phyloP scores from a whole-genome alignment of 2,113 vertebrate species.

The Tetraodon nigroviridis region DNA sequence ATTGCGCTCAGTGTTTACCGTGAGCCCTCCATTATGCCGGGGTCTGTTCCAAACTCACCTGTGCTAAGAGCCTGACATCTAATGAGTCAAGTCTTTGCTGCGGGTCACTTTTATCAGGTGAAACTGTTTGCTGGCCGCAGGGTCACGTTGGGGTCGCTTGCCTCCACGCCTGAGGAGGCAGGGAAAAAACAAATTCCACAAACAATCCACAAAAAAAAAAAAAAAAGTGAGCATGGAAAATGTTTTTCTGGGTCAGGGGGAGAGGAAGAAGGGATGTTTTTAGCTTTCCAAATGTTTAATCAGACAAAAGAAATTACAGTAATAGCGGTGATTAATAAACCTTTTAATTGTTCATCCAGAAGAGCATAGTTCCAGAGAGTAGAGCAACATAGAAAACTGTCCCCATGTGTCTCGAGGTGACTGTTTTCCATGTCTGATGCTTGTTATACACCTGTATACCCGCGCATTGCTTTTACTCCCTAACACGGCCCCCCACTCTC shows the following conservation, averaged over 20 bases:
- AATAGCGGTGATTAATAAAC: no score
- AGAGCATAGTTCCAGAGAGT: no score
- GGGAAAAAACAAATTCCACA: conserved; percentile 63
- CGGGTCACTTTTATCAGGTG: conserved; percentile 86
- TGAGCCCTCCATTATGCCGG: conserved; percentile 58
- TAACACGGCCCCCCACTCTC: conserved; percentile 28
- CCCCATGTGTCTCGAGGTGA: neutral
- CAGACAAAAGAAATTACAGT: no score
- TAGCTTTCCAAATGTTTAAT: conserved; percentile 19
- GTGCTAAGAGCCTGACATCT: conserved; percentile 67
- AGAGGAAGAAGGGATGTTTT: conserved; percentile 71
- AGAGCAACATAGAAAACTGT: no score
- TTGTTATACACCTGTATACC: conserved; percentile 11
- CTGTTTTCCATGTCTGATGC: neutral
- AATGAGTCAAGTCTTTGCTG: conserved; percentile 80
- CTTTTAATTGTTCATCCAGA: no score
- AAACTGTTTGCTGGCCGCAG: conserved; percentile 73
- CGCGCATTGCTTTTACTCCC: conserved; percentile 40
- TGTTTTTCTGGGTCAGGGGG: conserved; percentile 52
- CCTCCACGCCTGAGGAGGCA: conserved; percentile 38
- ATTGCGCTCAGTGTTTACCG: conserved; percentile 69
- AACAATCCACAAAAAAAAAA: conserved; percentile 57
- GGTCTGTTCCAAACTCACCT: conserved; percentile 49
- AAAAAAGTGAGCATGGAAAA: conserved; percentile 37
- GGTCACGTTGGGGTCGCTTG: conserved; percentile 76